A percentile compares a stretch with the other conserved stretches of the same genome.
Conservation (phyloP, 2,113 vertebrate genomes). For the Procavia capensis region DNA sequence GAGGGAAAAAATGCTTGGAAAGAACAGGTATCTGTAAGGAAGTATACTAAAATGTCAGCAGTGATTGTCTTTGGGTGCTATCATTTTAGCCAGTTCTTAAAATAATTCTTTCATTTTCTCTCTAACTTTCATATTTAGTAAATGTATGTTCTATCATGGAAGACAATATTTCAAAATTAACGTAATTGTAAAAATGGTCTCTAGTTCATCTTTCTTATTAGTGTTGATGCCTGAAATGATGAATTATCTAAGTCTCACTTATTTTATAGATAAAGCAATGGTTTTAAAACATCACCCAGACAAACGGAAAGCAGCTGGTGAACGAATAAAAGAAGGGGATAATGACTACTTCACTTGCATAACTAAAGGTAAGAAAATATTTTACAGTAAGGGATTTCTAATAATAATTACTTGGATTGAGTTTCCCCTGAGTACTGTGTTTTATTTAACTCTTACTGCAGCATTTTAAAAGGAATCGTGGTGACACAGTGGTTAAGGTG, state of each 20-base stretch:
- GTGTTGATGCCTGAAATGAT: slow-evolving; percentile 59
- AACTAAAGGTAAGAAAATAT: slow-evolving; percentile 93
- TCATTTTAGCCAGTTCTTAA: slow-evolving; percentile 27
- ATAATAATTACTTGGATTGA: background rate
- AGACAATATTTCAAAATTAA: background rate
- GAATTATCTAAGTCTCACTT: slow-evolving; percentile 50
- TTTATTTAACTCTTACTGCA: background rate
- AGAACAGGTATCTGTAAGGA: background rate
- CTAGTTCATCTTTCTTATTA: slow-evolving; percentile 50
- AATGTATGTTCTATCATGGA: background rate
- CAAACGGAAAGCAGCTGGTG: slow-evolving; percentile 98
- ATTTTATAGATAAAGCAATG: slow-evolving; percentile 95
- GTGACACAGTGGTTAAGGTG: no score
- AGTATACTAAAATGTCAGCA: background rate
- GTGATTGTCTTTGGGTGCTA: background rate
- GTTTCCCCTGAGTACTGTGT: slow-evolving; percentile 19
- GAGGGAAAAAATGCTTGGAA: background rate
- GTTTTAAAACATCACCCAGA: slow-evolving; percentile 99
- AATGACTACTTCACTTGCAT: slow-evolving; percentile 99
- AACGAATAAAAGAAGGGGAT: slow-evolving; percentile 97
- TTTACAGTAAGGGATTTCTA: background rate
- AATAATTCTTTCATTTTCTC: slow-evolving; percentile 5
- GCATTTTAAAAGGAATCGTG: background rate
- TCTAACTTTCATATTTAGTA: slow-evolving; percentile 10
- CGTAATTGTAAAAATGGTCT: slow-evolving; percentile 8